Evolutionary conservation across 2,113 vertebrate genomes (phyloP), one percentile per base, ranked within the genome.

Genomic region (Irena cyanogastra): DNA sequence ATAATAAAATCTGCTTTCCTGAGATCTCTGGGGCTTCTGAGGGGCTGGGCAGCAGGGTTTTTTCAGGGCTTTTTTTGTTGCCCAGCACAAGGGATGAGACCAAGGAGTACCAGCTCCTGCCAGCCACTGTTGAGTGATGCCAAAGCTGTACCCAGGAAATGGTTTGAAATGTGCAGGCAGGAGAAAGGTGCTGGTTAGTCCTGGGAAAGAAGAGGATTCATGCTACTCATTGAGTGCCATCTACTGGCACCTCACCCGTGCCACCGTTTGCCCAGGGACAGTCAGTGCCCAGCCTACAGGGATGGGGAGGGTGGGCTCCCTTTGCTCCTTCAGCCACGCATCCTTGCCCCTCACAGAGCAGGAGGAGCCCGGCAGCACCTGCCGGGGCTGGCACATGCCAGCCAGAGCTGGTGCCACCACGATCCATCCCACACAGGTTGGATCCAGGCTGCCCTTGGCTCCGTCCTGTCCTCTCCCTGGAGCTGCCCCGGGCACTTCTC

Each of bases 81-180:
- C 65, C 61, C 30, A 61, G 35, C 7, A 5, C 16, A 39, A 78
- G 66, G 21, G 30, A 8, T 59, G 35, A 78, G 72, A 28, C 27
- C 22, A 7, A 74, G 76, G 49, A 83, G 45, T 22, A 49, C 4
- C 59, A 39, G 56, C 39, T 80, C 39, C 68, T 15, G 21, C 28
- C 0, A 1, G 18, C 20, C 0, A 0, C 35, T 6, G 1, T 6
- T 39, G 6, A 7, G n/a, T 0, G 64, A 68, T 60, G 60, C 88
- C 81, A 0, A 7, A 52, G 35, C 7, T n/a, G 59, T 52, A 17
- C 30, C 56, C 65, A 44, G 83, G 89, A 70, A 33, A 64, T 35
- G 39, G 39, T 63, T 65, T 63, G 86, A 65, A 33, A 31, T 3
- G n/a, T 12, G 1, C 42, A 37, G 1, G 9, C 13, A n/a, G 83